Percentiles rank a stretch among this genome's conserved stretches.
These are phyloP conservation scores for Stomorhina lunata DNA, from an alignment of 2,888 invertebrate species.

Conservation along the genomic window DNA sequence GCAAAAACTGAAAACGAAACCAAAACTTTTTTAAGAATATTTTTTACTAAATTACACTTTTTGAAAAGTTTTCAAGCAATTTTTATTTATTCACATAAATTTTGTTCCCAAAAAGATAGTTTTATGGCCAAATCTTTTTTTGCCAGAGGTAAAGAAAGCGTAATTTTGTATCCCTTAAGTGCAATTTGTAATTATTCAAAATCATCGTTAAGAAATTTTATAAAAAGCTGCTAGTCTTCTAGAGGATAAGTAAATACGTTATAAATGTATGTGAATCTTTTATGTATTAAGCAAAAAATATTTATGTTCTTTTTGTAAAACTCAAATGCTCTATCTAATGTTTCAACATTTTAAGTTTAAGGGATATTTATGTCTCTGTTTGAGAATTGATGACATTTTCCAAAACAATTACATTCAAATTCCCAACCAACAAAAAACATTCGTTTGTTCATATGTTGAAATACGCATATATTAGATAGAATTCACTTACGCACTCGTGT, in stretches of 20 bases:
- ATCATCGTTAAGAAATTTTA: constrained; percentile 66
- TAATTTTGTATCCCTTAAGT: constrained; percentile 70
- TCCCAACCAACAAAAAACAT: not conserved
- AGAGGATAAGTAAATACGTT: not conserved
- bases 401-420: constrained; percentile 60
- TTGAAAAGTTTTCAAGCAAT: constrained; percentile 47
- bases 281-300: not conserved
- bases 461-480: constrained; percentile 28
- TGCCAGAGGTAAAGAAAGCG: constrained; percentile 50
- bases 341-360: constrained; percentile 44
- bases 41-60: constrained; percentile 56
- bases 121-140: constrained; percentile 59
- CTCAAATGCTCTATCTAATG: constrained; percentile 27
- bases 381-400: constrained; percentile 62
- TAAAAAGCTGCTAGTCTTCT: not conserved
- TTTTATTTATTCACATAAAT: constrained; percentile 47
- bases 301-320: constrained; percentile 37
- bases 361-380: constrained; percentile 56
- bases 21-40: constrained; percentile 47
- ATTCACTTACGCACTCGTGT: constrained; percentile 31
- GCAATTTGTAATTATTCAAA: constrained; percentile 76
- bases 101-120: constrained; percentile 49
- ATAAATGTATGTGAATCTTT: not conserved
- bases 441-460: not conserved
- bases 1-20: not conserved